phyloP scores from a whole-genome alignment of 1,140 invertebrate species.

The Octopus bimaculoides region DNA sequence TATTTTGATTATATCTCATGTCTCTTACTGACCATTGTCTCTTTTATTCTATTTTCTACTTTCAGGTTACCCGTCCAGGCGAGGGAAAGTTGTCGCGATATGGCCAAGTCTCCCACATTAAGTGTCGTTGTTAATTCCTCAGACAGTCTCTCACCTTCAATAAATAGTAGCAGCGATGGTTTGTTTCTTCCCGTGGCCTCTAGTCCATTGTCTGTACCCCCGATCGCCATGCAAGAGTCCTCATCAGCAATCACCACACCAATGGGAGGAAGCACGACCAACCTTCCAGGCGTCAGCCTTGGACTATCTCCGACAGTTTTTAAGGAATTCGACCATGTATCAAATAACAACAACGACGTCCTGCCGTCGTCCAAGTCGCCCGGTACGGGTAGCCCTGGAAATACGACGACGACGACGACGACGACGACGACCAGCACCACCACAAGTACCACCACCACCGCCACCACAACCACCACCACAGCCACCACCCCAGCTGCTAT shows the following conservation, averaged over 20 bases:
- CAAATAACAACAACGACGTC: not conserved
- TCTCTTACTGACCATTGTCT: not conserved
- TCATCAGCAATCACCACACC: not conserved
- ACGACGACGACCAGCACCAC: not conserved
- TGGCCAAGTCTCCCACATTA: constrained; percentile 6
- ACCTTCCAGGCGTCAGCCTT: not conserved
- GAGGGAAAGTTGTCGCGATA: constrained; percentile 9
- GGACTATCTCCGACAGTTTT: not conserved
- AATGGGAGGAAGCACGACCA: not conserved
- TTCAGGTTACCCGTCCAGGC: constrained; percentile 7
- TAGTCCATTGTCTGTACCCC: not conserved
- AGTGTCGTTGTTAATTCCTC: constrained; percentile 5
- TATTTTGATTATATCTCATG: not conserved
- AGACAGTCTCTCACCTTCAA: not conserved
- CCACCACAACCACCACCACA: not conserved
- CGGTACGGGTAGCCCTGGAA: not conserved
- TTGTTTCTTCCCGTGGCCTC: not conserved
- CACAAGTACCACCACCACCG: not conserved
- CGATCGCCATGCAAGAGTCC: not conserved
- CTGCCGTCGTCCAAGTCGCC: not conserved
- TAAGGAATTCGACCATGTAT: not conserved
- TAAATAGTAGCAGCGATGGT: not conserved
- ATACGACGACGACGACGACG: not conserved
- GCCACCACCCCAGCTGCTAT: not conserved
- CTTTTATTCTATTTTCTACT: not conserved